phyloP scores from a whole-genome alignment of 2,797 vertebrate genomes.

The Poecilia gillii region DNA sequence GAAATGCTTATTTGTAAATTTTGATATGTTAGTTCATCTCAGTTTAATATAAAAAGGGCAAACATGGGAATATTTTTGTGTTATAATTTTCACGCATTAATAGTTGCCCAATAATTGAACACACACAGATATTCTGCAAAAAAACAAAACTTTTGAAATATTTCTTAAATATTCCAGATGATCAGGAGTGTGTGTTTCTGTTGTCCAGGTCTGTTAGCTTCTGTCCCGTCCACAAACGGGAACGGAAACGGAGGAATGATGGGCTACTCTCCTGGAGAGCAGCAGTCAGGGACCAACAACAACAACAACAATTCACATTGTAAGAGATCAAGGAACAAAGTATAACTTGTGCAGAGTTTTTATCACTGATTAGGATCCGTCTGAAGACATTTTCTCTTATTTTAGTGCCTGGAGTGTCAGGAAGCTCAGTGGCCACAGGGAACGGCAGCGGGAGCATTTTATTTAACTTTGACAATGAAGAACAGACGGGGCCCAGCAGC shows the following conservation, averaged over 20 bases:
- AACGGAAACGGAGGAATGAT: slow-evolving; percentile 78
- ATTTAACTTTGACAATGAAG: slow-evolving; percentile 76
- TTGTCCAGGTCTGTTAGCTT: slow-evolving; percentile 77
- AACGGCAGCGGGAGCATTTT: slow-evolving; percentile 76
- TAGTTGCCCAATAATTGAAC: neutral
- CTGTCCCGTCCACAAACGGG: slow-evolving; percentile 81
- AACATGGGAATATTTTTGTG: neutral
- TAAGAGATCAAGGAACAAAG: slow-evolving; percentile 12
- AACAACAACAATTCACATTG: slow-evolving; percentile 53
- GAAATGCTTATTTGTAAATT: neutral
- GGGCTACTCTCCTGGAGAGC: slow-evolving; percentile 79
- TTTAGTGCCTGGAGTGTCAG: slow-evolving; percentile 62
- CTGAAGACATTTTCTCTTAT: neutral
- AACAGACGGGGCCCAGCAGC: slow-evolving; percentile 51
- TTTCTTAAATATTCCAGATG: neutral
- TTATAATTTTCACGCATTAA: neutral
- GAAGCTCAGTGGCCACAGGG: slow-evolving; percentile 53
- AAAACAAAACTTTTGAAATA: neutral
- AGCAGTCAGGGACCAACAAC: slow-evolving; percentile 74
- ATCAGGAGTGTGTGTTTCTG: neutral
- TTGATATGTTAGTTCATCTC: neutral
- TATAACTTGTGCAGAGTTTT: neutral
- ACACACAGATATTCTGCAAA: neutral
- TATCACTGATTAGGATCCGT: neutral
- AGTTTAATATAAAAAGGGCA: neutral